A percentile compares a stretch with the other conserved stretches of the same genome.
Evolutionary conservation across 1,140 invertebrate species (phyloP).

Genomic region (Leptonema lineaticorne): DNA sequence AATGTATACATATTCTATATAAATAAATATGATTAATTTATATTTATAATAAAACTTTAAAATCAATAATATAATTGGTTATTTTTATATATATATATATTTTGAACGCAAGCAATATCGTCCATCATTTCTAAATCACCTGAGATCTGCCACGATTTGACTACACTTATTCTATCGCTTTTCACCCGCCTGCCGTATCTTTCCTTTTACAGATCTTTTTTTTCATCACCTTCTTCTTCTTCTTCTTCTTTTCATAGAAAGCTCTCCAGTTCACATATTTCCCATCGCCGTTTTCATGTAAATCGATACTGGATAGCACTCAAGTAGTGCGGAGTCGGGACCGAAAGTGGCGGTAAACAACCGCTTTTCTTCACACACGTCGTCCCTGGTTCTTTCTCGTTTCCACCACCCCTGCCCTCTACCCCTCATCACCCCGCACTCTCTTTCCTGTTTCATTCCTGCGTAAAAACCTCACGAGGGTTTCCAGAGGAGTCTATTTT

Average conservation of each 20-base stretch:
- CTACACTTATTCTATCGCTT: not conserved
- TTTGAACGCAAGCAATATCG: too few relatives aligned
- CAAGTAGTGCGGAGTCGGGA: conserved; percentile 13
- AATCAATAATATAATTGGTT: too few relatives aligned
- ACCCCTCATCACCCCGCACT: not conserved
- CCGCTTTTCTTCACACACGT: conserved; percentile 5
- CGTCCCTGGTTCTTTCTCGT: not conserved
- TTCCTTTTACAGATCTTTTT: not conserved
- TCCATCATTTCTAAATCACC: not conserved
- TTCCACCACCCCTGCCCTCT: not conserved
- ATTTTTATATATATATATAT: too few relatives aligned
- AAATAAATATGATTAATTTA: too few relatives aligned
- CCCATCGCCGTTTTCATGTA: conserved; percentile 14
- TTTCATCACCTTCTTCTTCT: not conserved
- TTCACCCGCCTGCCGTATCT: not conserved
- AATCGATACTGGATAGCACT: conserved; percentile 19
- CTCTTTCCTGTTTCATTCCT: not conserved
- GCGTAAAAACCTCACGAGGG: not conserved
- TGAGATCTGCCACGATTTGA: conserved; percentile 1
- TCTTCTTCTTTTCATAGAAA: not conserved
- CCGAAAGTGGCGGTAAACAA: conserved; percentile 19
- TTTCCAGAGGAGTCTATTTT: conserved; percentile 7
- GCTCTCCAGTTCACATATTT: not conserved
- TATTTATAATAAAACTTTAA: too few relatives aligned
- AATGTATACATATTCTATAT: too few relatives aligned